A percentile compares a stretch with the other conserved stretches of the same genome.
These are phyloP conservation scores for Megatriorchis doriae DNA, from an alignment of 2,113 vertebrate species.

Conservation along the genomic window DNA sequence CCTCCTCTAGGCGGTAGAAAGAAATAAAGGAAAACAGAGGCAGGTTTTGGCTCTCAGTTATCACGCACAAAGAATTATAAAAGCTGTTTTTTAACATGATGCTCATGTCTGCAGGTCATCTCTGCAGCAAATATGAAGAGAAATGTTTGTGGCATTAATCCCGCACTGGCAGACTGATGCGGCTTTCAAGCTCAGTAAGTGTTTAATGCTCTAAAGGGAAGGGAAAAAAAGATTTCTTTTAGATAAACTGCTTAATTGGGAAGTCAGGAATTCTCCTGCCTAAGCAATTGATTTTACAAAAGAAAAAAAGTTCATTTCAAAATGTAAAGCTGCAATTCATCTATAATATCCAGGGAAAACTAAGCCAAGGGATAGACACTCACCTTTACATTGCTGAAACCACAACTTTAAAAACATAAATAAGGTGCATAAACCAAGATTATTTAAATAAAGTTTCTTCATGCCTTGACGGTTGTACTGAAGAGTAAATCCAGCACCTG, in stretches of 20 bases:
- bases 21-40: background rate
- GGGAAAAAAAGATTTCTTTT: slow-evolving; percentile 1
- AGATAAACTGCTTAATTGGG: slow-evolving; percentile 55
- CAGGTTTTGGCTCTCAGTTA: background rate
- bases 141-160: slow-evolving; percentile 29
- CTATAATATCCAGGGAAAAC: background rate
- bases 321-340: background rate
- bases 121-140: slow-evolving; percentile 42
- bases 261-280: slow-evolving; percentile 31
- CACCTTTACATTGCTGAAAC: background rate
- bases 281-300: slow-evolving; percentile 28
- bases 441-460: background rate
- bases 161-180: background rate
- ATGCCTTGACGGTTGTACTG: background rate
- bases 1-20: background rate
- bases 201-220: slow-evolving; percentile 22
- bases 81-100: slow-evolving; percentile 36
- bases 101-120: slow-evolving; percentile 36
- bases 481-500: background rate
- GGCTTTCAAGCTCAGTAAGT: slow-evolving; percentile 23
- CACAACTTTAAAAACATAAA: background rate
- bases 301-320: slow-evolving; percentile 8
- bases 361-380: background rate
- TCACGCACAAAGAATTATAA: background rate
- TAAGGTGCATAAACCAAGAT: background rate